phyloP scores from a whole-genome alignment of 2,797 vertebrate genomes.

The Xenentodon cancila region DNA sequence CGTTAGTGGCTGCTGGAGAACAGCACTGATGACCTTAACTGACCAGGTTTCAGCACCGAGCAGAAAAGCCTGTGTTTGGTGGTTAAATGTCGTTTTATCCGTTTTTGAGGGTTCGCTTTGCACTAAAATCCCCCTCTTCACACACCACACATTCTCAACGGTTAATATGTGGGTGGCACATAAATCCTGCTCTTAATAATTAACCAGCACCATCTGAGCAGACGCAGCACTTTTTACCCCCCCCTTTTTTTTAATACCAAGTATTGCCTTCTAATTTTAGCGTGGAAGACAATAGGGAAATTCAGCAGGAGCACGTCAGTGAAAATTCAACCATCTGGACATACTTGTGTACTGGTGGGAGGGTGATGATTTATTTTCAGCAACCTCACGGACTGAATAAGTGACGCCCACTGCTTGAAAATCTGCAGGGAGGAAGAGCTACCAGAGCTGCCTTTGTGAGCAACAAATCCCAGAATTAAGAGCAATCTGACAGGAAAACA shows the following conservation, averaged over 20 bases:
- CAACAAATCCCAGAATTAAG: conserved; percentile 72
- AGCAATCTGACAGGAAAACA: conserved; percentile 71
- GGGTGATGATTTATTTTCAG: conserved; percentile 75
- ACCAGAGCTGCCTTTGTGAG: conserved; percentile 56
- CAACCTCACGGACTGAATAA: conserved; percentile 63
- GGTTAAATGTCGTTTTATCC: background rate
- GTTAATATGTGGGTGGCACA: conserved; percentile 63
- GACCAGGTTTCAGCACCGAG: background rate
- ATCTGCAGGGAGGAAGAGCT: conserved; percentile 54
- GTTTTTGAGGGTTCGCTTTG: conserved; percentile 36
- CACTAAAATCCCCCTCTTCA: conserved; percentile 25
- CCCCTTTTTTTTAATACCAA: conserved; percentile 21
- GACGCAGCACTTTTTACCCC: conserved; percentile 57
- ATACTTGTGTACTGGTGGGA: conserved; percentile 64
- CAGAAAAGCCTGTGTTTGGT: background rate
- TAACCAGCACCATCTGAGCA: conserved; percentile 70
- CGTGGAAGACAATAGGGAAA: conserved; percentile 72
- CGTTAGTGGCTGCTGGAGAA: background rate
- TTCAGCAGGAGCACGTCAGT: conserved; percentile 70
- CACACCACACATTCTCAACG: conserved; percentile 10
- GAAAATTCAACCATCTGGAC: conserved; percentile 77
- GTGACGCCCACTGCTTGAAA: conserved; percentile 65
- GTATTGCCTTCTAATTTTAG: conserved; percentile 78
- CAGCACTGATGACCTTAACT: no score
- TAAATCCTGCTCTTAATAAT: conserved; percentile 69